Base-by-base conservation (phyloP, 2,113 vertebrate genomes). In the Tragelaphus imberbis region DNA sequence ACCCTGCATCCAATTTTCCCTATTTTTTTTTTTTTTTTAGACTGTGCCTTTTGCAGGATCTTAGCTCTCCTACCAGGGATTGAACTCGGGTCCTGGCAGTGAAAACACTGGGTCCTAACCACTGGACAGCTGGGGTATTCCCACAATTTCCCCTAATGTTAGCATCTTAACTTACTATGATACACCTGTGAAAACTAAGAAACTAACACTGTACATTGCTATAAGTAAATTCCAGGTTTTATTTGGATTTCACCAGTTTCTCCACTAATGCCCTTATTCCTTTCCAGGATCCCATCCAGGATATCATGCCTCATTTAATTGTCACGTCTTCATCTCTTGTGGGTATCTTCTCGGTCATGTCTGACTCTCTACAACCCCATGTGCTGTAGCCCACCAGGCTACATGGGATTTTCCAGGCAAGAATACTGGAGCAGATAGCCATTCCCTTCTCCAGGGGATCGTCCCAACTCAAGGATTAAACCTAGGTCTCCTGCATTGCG, bases 181-280 rank as follows among this genome's bases (percentile, higher is more conserved):
- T 75, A 61, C 30, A 75, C 55, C n/a, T 92, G n/a, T 87, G 14
- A 90, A 88, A 94, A 97, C 56, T 85, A 86, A 88, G 30, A 88
- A 96, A 77, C 30, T 55, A 65, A 82, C 16, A 68, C 44, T 56
- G n/a, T 44, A 28, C 9, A 71, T 95, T 88, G 82, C 30, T 86
- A 27, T 61, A 93, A 33, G 27, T 85, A 85, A 94, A 47, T 12
- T 19, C 21, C 27, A 85, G 17, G 55, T 33, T 81, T 94, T 75
- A 44, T 82, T 95, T 9, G 30, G 36, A 84, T 88, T 95, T 94
- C 5, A 63, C 33, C 23, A 68, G 1, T 21, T 96, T 97, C 84
- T 81, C 81, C 16, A 77, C 75, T 65, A 81, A 55, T 53, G 5
- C 28, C 27, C 55, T 93, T 84, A 27, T 92, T 75, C 11, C 56